Evolutionary conservation across 2,888 invertebrate genomes (phyloP).

Genomic region (Shargacucullia verbasci): DNA sequence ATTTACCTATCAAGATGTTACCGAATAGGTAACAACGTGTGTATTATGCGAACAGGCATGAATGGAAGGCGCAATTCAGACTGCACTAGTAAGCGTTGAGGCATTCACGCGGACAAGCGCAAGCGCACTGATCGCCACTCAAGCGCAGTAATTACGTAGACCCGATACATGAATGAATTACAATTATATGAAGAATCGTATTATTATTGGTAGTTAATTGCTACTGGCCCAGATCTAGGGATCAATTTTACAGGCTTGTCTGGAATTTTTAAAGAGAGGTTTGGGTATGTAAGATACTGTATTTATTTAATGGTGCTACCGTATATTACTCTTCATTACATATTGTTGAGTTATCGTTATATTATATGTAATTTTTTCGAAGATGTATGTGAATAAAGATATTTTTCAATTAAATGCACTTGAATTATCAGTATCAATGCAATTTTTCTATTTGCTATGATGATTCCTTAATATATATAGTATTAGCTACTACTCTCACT

Average conservation of each 20-base stretch:
- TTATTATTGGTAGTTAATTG: conserved; percentile 31
- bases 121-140: conserved; percentile 22
- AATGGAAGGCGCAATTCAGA: conserved; percentile 55
- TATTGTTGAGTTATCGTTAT: too few species aligned
- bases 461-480: too few species aligned
- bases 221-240: background rate
- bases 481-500: too few species aligned
- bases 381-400: too few species aligned
- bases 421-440: too few species aligned
- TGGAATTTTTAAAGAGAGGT: too few species aligned
- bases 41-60: conserved; percentile 47
- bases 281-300: too few species aligned
- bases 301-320: too few species aligned
- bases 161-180: conserved; percentile 56
- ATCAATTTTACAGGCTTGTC: background rate
- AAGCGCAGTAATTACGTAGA: conserved; percentile 52
- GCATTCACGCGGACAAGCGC: conserved; percentile 56
- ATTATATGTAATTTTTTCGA: too few species aligned
- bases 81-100: conserved; percentile 65
- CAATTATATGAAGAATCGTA: conserved; percentile 35
- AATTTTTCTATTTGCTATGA: too few species aligned
- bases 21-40: conserved; percentile 39
- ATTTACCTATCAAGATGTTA: conserved; percentile 51
- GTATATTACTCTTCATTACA: too few species aligned
- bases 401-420: too few species aligned